A percentile compares a stretch with the other conserved stretches of the same genome.
Evolutionary conservation across 2,888 invertebrate genomes (phyloP).

Genomic region (Lasioglossum oenotherae): DNA sequence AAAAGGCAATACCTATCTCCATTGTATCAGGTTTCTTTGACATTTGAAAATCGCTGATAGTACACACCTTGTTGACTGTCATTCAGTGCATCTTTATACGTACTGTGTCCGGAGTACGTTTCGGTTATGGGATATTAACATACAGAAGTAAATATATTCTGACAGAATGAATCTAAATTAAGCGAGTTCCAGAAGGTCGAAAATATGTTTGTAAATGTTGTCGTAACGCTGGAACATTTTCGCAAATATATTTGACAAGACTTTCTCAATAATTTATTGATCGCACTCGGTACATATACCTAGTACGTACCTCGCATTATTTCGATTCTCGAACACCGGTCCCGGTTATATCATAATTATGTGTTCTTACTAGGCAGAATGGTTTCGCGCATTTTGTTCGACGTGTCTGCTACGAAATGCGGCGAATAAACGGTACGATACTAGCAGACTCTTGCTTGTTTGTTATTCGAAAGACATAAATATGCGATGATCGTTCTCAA

Average conservation of each 20-base stretch:
- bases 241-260: conserved; percentile 44
- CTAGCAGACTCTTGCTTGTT: conserved; percentile 47
- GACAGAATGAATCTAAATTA: neutral
- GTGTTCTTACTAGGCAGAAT: neutral
- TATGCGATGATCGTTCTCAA: conserved; percentile 48
- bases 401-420: conserved; percentile 39
- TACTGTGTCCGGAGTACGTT: conserved; percentile 13
- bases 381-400: conserved; percentile 33
- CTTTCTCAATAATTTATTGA: conserved; percentile 78
- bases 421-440: conserved; percentile 40
- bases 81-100: conserved; percentile 39
- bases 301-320: conserved; percentile 74
- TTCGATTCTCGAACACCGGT: conserved; percentile 67
- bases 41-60: conserved; percentile 44
- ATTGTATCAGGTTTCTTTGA: conserved; percentile 4
- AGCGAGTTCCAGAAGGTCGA: neutral
- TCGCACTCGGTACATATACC: conserved; percentile 67
- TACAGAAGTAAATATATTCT: neutral
- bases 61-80: conserved; percentile 60
- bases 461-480: conserved; percentile 59
- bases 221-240: conserved; percentile 1
- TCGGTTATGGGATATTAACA: conserved; percentile 32
- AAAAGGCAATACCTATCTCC: neutral
- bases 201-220: neutral
- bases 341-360: conserved; percentile 36